phyloP scores from a whole-genome alignment of 2,888 invertebrate species.

The Lobophora halterata region DNA sequence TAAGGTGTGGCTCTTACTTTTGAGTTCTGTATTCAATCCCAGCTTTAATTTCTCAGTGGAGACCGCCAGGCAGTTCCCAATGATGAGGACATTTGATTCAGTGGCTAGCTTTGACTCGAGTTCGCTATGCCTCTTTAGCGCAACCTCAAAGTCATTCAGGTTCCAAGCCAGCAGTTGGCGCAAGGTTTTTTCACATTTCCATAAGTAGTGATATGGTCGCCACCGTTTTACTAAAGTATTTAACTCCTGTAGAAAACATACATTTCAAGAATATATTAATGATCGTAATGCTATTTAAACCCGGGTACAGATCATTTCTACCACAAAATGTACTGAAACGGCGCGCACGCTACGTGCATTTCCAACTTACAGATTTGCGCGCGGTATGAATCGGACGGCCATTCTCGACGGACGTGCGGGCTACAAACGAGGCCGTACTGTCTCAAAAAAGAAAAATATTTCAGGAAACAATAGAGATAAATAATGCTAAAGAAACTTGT shows the following conservation, averaged over 20 bases:
- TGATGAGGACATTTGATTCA: slow-evolving; percentile 86
- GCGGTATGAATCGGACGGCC: no score
- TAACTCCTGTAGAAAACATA: slow-evolving; percentile 83
- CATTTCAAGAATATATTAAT: neutral
- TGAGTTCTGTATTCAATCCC: slow-evolving; percentile 90
- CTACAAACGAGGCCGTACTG: no score
- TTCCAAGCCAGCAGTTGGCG: slow-evolving; percentile 87
- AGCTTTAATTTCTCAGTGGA: slow-evolving; percentile 92
- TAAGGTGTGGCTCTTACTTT: slow-evolving; percentile 74
- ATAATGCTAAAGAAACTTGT: no score
- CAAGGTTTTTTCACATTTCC: slow-evolving; percentile 92
- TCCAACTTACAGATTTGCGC: no score
- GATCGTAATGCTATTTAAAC: no score
- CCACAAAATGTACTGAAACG: no score
- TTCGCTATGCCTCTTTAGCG: slow-evolving; percentile 88
- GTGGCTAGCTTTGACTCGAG: slow-evolving; percentile 86
- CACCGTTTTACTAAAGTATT: slow-evolving; percentile 90
- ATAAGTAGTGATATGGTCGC: slow-evolving; percentile 92
- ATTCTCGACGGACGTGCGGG: no score
- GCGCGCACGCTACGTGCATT: no score
- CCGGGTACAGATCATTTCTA: no score
- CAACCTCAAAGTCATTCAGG: slow-evolving; percentile 87
- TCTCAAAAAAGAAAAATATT: no score
- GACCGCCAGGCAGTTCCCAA: slow-evolving; percentile 87
- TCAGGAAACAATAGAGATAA: no score